Evolutionary conservation across 2,113 vertebrate genomes (phyloP).

Genomic region (Cryptotis parvus): DNA sequence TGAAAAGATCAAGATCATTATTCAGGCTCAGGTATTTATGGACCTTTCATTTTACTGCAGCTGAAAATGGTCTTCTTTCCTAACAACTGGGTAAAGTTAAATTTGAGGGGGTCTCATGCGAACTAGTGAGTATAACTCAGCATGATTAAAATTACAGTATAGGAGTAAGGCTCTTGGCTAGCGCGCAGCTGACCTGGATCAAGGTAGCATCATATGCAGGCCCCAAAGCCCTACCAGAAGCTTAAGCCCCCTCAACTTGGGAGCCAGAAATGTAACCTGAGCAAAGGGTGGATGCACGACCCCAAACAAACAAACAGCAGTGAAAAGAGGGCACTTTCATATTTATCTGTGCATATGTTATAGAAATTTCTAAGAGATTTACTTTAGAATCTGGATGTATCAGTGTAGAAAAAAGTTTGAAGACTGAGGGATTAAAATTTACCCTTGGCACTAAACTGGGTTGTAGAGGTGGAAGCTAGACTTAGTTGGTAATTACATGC

Average conservation of each 20-base stretch:
- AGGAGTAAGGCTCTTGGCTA: too few species aligned
- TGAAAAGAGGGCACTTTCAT: conserved; percentile 46
- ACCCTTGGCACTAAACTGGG: conserved; percentile 58
- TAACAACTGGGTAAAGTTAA: conserved; percentile 48
- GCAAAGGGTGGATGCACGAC: too few species aligned
- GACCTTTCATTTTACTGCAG: conserved; percentile 1
- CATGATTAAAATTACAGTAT: too few species aligned
- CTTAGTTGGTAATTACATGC: conserved; percentile 33
- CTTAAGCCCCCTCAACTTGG: too few species aligned
- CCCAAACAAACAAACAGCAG: too few species aligned
- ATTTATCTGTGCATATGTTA: conserved; percentile 55
- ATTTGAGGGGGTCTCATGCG: not conserved
- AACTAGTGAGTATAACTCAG: not conserved
- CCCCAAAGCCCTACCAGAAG: too few species aligned
- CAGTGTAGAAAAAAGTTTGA: not conserved
- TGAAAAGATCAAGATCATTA: conserved; percentile 54
- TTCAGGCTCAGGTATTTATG: conserved; percentile 45
- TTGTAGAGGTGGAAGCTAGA: conserved; percentile 33
- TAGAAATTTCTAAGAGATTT: conserved; percentile 45
- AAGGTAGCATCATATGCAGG: too few species aligned
- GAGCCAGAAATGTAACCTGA: too few species aligned
- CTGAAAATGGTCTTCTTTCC: conserved; percentile 46
- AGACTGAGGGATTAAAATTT: conserved; percentile 64
- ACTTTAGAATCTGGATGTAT: conserved; percentile 29
- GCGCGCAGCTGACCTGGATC: too few species aligned